A percentile compares a stretch with the other conserved stretches of the same genome.
These are phyloP conservation scores for Balaenoptera acutorostrata DNA, from an alignment of 2,113 vertebrate genomes.

Conservation along the genomic window DNA sequence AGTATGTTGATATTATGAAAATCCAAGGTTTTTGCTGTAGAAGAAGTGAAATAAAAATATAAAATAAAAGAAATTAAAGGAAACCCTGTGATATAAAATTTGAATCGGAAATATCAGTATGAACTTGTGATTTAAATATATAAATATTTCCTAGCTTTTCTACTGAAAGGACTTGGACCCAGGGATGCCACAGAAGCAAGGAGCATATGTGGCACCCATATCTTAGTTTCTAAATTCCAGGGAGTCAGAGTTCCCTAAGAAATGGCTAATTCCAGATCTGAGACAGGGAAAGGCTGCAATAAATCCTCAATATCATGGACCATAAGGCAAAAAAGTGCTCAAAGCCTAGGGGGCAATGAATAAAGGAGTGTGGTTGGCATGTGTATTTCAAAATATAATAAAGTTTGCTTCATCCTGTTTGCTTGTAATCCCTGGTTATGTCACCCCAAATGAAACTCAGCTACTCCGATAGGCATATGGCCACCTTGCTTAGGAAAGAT, in stretches of 20 bases:
- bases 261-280: not conserved
- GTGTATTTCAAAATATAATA: not conserved
- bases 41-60: not conserved
- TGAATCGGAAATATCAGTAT: not conserved
- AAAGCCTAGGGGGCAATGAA: not conserved
- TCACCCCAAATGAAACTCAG: not conserved
- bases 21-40: not conserved
- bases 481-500: not conserved
- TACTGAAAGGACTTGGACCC: not conserved
- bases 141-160: not conserved
- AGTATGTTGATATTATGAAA: not conserved
- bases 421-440: not conserved
- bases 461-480: not conserved
- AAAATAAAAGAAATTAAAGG: not conserved
- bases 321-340: not conserved
- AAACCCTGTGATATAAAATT: not conserved
- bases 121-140: not conserved
- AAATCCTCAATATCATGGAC: not conserved
- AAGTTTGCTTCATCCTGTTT: not conserved
- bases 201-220: not conserved
- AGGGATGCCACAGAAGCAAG: not conserved
- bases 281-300: not conserved
- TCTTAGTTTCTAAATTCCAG: not conserved
- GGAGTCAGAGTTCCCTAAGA: not conserved
- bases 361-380: rapidly evolving